phyloP scores from a whole-genome alignment of 1,140 invertebrate species.

The Apis florea region DNA sequence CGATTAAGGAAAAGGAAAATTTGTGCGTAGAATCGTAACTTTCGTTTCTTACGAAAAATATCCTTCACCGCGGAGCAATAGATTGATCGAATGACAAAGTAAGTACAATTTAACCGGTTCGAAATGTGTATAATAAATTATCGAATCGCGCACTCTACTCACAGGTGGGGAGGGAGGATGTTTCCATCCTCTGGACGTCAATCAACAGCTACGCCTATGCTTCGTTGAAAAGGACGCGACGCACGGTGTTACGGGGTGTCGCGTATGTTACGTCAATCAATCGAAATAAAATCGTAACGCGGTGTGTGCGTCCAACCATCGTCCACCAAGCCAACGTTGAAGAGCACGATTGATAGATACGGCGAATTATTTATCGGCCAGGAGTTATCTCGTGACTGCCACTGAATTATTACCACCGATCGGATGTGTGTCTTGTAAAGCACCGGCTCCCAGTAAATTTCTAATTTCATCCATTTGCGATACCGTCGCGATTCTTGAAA shows the following conservation, averaged over 20 bases:
- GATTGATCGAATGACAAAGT: no score
- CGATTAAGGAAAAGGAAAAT: no score
- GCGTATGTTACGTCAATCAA: conserved; percentile 49
- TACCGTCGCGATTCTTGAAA: neutral
- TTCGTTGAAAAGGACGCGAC: conserved; percentile 43
- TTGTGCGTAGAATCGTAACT: no score
- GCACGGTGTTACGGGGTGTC: conserved; percentile 33
- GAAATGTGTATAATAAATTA: no score
- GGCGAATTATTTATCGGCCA: conserved; percentile 20
- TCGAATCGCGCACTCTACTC: no score
- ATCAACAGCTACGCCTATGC: conserved; percentile 19
- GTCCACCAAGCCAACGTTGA: neutral
- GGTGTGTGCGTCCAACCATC: neutral
- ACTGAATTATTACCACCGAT: neutral
- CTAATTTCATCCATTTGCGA: conserved; percentile 2
- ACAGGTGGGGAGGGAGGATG: no score
- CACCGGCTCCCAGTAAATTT: neutral
- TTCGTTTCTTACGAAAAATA: no score
- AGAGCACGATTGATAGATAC: conserved; percentile 36
- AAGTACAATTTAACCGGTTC: no score
- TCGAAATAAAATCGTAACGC: conserved; percentile 53
- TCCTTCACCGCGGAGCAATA: no score
- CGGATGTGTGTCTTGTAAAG: neutral
- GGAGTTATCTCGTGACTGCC: neutral
- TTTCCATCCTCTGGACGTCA: conserved; percentile 52